Evolutionary conservation across 2,113 vertebrate species (phyloP).

Genomic region (Protobothrops flavoviridis): DNA sequence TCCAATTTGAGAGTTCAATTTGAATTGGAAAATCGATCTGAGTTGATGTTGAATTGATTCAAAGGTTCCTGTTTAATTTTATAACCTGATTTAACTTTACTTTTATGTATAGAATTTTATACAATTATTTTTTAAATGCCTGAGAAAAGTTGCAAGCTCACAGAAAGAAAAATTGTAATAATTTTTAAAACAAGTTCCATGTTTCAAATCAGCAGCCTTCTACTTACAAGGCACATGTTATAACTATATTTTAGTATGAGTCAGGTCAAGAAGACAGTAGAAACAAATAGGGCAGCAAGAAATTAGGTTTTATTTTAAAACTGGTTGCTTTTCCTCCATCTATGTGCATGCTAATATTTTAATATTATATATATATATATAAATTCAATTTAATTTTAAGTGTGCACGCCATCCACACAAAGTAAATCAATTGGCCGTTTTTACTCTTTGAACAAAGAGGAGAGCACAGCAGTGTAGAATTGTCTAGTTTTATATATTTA

Average conservation of each 20-base stretch:
- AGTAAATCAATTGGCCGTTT: background rate
- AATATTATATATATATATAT: background rate
- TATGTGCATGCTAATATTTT: background rate
- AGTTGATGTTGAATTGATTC: background rate
- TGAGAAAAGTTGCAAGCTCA: background rate
- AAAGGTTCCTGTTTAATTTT: background rate
- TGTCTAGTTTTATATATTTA: background rate
- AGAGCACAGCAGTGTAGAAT: background rate
- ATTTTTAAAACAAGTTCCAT: background rate
- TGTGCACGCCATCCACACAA: background rate
- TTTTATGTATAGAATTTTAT: background rate
- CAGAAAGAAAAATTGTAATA: background rate
- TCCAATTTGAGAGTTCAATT: background rate
- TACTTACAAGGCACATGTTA: too few relatives aligned
- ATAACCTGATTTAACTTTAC: background rate
- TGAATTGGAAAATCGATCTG: background rate
- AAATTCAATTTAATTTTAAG: background rate
- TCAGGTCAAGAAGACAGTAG: too few relatives aligned
- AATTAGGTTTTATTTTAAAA: too few relatives aligned
- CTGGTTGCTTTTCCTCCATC: too few relatives aligned
- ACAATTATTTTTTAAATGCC: background rate
- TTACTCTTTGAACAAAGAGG: background rate
- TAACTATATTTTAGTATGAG: background rate
- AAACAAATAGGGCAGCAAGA: too few relatives aligned
- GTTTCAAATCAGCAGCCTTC: too few relatives aligned